Conservation (phyloP, 2,797 vertebrate species). For the Ctenopoma kingsleyae region DNA sequence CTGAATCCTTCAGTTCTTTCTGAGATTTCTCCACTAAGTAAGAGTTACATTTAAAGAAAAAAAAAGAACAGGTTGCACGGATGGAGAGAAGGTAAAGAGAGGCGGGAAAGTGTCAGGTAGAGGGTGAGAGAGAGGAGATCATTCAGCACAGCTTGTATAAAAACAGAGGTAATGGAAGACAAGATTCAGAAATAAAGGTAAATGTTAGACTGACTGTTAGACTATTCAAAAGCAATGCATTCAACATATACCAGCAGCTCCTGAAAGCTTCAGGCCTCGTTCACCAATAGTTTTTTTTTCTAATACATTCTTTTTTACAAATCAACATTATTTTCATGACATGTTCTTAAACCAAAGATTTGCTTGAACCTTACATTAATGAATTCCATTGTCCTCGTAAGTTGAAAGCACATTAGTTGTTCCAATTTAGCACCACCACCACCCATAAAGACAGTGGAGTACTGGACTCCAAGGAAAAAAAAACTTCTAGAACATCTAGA, state of each 20-base stretch:
- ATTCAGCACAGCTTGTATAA: slow-evolving; percentile 79
- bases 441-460: too few relatives aligned
- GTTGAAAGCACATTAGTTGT: too few relatives aligned
- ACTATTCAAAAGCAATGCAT: neutral
- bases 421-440: too few relatives aligned
- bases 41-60: slow-evolving; percentile 77
- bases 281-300: too few relatives aligned
- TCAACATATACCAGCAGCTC: slow-evolving; percentile 2
- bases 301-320: too few relatives aligned
- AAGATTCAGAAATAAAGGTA: slow-evolving; percentile 20
- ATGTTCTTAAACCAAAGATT: too few relatives aligned
- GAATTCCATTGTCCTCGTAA: too few relatives aligned
- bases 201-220: slow-evolving; percentile 20
- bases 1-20: slow-evolving; percentile 91
- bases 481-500: too few relatives aligned
- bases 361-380: too few relatives aligned
- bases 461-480: too few relatives aligned
- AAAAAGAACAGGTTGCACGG: slow-evolving; percentile 35
- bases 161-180: slow-evolving; percentile 78
- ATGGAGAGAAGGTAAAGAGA: slow-evolving; percentile 79
- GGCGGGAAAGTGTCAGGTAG: slow-evolving; percentile 88
- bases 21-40: slow-evolving; percentile 90
- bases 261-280: neutral
- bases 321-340: too few relatives aligned
- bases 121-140: slow-evolving; percentile 85